Conservation (phyloP, 2,797 vertebrate species). For the Tapirus indicus region DNA sequence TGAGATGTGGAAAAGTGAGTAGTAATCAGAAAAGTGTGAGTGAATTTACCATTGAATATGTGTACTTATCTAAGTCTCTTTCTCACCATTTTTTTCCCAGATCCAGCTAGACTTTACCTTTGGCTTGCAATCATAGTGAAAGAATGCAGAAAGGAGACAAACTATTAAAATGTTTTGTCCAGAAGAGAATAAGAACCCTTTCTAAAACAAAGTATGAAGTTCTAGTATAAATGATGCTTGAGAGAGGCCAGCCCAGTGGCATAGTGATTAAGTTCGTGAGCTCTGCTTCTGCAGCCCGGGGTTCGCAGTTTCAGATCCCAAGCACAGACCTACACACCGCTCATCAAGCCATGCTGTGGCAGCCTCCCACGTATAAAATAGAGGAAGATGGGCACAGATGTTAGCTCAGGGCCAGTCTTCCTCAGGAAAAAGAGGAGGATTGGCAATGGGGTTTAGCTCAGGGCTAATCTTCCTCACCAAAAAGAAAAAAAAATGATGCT, state of each 20-base stretch:
- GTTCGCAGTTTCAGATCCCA: too few relatives aligned
- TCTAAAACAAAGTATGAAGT: conserved; percentile 51
- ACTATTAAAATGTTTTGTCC: conserved; percentile 36
- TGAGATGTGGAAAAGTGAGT: not conserved
- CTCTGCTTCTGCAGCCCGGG: too few relatives aligned
- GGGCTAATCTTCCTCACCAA: too few relatives aligned
- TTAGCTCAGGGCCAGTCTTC: too few relatives aligned
- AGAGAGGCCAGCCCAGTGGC: not conserved
- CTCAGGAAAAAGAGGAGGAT: too few relatives aligned
- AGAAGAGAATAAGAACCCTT: conserved; percentile 46
- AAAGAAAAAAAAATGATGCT: not conserved
- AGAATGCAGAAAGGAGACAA: conserved; percentile 50
- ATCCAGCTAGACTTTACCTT: conserved; percentile 49
- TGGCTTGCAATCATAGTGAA: conserved; percentile 45
- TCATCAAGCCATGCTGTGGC: too few relatives aligned
- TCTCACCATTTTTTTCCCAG: conserved; percentile 33
- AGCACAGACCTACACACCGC: too few relatives aligned
- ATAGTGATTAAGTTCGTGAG: too few relatives aligned
- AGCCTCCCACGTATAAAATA: too few relatives aligned
- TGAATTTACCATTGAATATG: conserved; percentile 22
- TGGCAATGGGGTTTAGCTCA: too few relatives aligned
- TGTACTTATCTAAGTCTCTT: not conserved
- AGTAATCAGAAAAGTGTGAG: conserved; percentile 47
- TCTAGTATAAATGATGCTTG: conserved; percentile 54
- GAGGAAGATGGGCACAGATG: too few relatives aligned